Percentiles rank a stretch among this genome's conserved stretches.
phyloP scores from a whole-genome alignment of 2,888 invertebrate species.

The Glaucopsyche alexis region DNA sequence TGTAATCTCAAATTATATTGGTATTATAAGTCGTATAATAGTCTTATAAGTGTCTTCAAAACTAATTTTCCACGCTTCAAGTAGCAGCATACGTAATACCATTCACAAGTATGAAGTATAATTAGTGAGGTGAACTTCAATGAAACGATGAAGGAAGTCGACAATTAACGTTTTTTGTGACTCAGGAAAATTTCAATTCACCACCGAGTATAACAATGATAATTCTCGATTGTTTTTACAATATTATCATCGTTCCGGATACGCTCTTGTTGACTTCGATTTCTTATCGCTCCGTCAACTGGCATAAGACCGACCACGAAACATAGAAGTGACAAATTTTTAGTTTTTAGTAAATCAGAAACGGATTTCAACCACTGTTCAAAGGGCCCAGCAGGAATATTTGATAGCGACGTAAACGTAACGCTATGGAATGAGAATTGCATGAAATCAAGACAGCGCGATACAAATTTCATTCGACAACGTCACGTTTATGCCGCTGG shows the following conservation, averaged over 20 bases:
- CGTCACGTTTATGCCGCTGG: no score
- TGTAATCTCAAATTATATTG: neutral
- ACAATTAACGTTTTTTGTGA: neutral
- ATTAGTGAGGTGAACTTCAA: neutral
- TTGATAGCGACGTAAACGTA: no score
- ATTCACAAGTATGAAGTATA: neutral
- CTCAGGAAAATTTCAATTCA: slow-evolving; percentile 7
- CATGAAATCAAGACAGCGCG: no score
- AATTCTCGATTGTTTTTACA: slow-evolving; percentile 8
- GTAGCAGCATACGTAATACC: neutral
- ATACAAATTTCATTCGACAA: no score
- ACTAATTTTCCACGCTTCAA: slow-evolving; percentile 1
- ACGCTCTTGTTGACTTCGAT: neutral
- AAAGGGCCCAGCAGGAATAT: no score
- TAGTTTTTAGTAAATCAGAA: neutral
- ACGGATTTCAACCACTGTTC: no score
- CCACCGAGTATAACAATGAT: neutral
- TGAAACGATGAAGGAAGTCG: slow-evolving; percentile 20
- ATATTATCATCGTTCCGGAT: neutral
- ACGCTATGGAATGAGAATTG: no score
- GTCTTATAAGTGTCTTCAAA: neutral
- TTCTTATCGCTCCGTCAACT: neutral
- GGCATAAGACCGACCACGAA: neutral
- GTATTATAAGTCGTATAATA: neutral
- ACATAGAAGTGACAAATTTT: neutral